phyloP scores from a whole-genome alignment of 1,140 invertebrate species.

The Paraescarpia echinospica region DNA sequence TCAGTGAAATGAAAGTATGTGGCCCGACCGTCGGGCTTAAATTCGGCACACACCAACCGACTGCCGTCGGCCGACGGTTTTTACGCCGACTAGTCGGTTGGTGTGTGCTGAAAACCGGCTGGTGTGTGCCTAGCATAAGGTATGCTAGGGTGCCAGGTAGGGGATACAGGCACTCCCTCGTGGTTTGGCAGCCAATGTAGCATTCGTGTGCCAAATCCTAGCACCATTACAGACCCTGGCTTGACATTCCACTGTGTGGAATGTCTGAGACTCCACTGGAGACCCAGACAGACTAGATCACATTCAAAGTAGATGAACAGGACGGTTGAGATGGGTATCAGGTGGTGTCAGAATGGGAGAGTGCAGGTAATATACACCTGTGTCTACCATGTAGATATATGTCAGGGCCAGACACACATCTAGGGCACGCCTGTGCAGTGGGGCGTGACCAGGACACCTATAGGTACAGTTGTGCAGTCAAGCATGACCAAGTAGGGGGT shows the following conservation, averaged over 20 bases:
- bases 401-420: background rate
- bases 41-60: too few species aligned
- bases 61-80: too few species aligned
- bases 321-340: background rate
- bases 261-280: background rate
- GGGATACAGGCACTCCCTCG: too few species aligned
- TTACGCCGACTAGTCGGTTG: too few species aligned
- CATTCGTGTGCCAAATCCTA: too few species aligned
- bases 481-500: background rate
- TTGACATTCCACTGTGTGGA: background rate
- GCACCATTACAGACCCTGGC: too few species aligned
- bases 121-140: too few species aligned
- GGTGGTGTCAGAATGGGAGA: background rate
- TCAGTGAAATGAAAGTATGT: too few species aligned
- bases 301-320: background rate
- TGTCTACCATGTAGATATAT: background rate
- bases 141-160: too few species aligned
- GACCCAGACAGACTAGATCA: background rate
- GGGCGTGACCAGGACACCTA: background rate
- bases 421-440: background rate
- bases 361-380: background rate
- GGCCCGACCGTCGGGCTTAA: too few species aligned
- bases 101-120: too few species aligned
- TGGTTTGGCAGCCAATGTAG: too few species aligned
- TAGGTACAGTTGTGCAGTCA: background rate